Conservation (phyloP, 2,113 vertebrate genomes). For the Rhinogobius similis region DNA sequence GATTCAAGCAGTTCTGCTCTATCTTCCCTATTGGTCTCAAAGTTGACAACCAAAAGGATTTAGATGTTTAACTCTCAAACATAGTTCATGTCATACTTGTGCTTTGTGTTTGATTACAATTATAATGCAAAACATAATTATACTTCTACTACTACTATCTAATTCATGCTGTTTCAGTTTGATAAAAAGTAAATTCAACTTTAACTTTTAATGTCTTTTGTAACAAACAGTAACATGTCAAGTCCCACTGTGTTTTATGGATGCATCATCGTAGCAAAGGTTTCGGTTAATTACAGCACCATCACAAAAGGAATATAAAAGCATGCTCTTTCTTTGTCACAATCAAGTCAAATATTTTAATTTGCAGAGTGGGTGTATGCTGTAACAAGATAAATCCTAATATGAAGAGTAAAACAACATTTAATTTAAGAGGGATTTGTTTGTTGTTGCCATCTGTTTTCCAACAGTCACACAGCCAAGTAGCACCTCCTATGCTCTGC, state of each 20-base stretch:
- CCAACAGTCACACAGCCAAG: conserved; percentile 59
- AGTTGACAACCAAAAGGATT: not conserved
- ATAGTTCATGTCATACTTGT: not conserved
- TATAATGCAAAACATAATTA: not conserved
- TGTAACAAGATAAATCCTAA: conserved; percentile 44
- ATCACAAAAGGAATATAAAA: not conserved
- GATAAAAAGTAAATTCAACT: not conserved
- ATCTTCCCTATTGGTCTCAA: not conserved
- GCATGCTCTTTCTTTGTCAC: conserved; percentile 6
- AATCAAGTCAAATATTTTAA: conserved; percentile 47
- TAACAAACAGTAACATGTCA: not conserved
- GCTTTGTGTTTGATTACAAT: not conserved
- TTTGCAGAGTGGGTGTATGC: conserved; percentile 29
- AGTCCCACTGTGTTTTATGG: not conserved
- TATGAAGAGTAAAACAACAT: conserved; percentile 48
- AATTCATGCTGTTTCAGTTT: not conserved
- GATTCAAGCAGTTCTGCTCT: not conserved
- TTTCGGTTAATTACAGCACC: conserved; percentile 19
- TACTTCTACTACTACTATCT: not conserved
- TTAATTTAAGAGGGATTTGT: conserved; percentile 53
- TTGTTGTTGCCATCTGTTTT: conserved; percentile 68
- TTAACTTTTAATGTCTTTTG: not conserved
- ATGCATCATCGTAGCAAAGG: not conserved
- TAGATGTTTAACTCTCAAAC: not conserved
- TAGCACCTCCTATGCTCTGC: conserved; percentile 44